Percentiles rank a stretch among this genome's conserved stretches.
Evolutionary conservation across 2,888 invertebrate species (phyloP).

Genomic region (Leptinotarsa peninsularis): DNA sequence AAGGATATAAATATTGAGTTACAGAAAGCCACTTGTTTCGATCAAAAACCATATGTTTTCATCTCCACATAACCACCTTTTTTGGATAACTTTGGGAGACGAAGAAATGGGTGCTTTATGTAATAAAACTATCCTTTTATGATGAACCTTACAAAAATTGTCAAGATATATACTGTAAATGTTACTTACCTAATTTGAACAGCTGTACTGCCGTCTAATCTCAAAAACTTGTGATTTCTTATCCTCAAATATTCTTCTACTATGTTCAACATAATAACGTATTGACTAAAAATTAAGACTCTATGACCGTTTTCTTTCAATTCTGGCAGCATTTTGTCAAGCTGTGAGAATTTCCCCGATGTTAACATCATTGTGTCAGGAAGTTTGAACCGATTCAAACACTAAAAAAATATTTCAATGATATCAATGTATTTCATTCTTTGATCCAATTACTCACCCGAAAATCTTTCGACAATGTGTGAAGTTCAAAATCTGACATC

Average conservation of each 20-base stretch:
- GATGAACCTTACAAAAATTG: too few species aligned
- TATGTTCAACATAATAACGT: conserved; percentile 94
- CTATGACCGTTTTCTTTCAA: conserved; percentile 82
- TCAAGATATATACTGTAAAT: conserved; percentile 22
- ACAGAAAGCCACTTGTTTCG: too few species aligned
- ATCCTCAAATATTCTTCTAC: conserved; percentile 88
- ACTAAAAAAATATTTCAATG: conserved; percentile 64
- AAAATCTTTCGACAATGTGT: conserved; percentile 79
- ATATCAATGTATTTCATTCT: conserved; percentile 1
- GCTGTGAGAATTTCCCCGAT: conserved; percentile 87
- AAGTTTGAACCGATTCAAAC: conserved; percentile 72
- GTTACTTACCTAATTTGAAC: conserved; percentile 77
- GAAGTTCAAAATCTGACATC: conserved; percentile 93
- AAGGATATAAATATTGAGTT: too few species aligned
- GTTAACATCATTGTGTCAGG: conserved; percentile 79
- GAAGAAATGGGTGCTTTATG: too few species aligned
- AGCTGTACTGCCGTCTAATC: conserved; percentile 92
- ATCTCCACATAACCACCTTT: too few species aligned
- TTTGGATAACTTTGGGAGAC: too few species aligned
- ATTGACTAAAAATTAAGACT: conserved; percentile 95
- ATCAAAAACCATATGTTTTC: too few species aligned
- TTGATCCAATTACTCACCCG: conserved; percentile 64
- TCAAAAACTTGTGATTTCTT: conserved; percentile 78
- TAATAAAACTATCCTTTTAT: too few species aligned
- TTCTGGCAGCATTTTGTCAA: conserved; percentile 82